Conservation (phyloP, 2,797 vertebrate genomes). For the Myiothlypis coronata region DNA sequence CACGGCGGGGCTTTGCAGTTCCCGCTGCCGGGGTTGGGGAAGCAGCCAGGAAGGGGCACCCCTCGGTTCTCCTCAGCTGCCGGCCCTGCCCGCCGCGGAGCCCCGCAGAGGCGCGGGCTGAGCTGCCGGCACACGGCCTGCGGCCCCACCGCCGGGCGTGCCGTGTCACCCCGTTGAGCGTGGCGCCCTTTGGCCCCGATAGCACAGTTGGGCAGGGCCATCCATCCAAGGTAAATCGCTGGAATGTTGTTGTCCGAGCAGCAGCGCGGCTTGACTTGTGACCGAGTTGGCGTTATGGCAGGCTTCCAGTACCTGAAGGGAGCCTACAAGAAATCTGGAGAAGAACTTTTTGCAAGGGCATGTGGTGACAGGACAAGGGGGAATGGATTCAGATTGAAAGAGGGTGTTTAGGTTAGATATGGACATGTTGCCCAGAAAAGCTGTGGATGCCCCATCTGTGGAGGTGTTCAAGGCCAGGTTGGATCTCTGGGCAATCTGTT, state of each 20-base stretch:
- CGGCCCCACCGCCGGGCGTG: accelerated
- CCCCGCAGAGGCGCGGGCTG: neutral
- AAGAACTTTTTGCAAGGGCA: neutral
- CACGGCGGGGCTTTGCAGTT: neutral
- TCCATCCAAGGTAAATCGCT: accelerated
- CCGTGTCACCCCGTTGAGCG: accelerated
- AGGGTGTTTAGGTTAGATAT: no score
- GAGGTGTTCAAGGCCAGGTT: neutral
- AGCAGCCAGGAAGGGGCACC: no score
- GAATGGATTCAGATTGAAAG: neutral
- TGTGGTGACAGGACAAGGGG: neutral
- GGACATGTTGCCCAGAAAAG: neutral
- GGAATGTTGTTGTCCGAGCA: neutral
- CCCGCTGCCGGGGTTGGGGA: neutral
- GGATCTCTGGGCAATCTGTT: neutral
- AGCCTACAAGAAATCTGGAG: neutral
- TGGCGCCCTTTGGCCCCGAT: neutral
- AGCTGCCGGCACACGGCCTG: accelerated
- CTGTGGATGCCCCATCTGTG: no score
- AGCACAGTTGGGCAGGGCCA: accelerated
- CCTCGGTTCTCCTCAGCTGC: no score
- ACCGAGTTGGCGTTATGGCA: neutral
- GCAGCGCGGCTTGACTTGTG: accelerated
- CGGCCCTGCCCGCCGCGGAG: neutral
- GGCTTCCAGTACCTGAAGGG: neutral